Percentiles rank a stretch among this genome's conserved stretches.
These are phyloP conservation scores for Hemibagrus wyckioides DNA, from an alignment of 2,113 vertebrate species.

Conservation along the genomic window DNA sequence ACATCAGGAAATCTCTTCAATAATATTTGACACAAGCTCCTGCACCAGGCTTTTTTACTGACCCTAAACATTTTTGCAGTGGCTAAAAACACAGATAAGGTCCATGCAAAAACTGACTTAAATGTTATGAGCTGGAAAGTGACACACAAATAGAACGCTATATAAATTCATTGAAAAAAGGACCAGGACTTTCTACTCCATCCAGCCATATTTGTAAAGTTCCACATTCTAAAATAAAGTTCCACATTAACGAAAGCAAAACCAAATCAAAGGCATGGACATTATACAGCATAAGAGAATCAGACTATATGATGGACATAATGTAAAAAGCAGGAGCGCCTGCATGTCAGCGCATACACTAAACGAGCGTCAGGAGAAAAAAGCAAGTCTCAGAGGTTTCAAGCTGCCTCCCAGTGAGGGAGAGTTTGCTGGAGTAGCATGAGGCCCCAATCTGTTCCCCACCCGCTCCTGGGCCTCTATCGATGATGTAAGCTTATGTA, in stretches of 20 bases:
- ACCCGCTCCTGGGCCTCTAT: constrained; percentile 38
- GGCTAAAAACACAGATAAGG: not conserved
- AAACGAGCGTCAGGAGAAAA: not conserved
- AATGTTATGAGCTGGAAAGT: not conserved
- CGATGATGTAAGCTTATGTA: constrained; percentile 53
- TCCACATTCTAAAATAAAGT: too few relatives aligned
- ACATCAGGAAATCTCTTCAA: not conserved
- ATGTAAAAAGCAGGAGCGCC: constrained; percentile 7
- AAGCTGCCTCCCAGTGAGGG: constrained; percentile 19
- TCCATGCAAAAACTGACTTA: not conserved
- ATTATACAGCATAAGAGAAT: not conserved
- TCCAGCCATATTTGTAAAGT: not conserved
- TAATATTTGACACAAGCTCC: not conserved
- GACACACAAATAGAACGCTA: not conserved
- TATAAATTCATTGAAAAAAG: not conserved
- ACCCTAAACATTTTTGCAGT: not conserved
- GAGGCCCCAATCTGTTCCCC: constrained; percentile 42
- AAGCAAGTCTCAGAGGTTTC: not conserved
- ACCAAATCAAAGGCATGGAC: not conserved
- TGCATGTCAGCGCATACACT: constrained; percentile 3
- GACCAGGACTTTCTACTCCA: not conserved
- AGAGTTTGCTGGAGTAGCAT: constrained; percentile 18
- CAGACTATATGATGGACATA: not conserved
- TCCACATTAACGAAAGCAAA: not conserved
- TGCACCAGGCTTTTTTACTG: not conserved